Evolutionary conservation across 2,888 invertebrate species (phyloP), one percentile per base, ranked within the genome.

Genomic region (Harpalus rubripes): DNA sequence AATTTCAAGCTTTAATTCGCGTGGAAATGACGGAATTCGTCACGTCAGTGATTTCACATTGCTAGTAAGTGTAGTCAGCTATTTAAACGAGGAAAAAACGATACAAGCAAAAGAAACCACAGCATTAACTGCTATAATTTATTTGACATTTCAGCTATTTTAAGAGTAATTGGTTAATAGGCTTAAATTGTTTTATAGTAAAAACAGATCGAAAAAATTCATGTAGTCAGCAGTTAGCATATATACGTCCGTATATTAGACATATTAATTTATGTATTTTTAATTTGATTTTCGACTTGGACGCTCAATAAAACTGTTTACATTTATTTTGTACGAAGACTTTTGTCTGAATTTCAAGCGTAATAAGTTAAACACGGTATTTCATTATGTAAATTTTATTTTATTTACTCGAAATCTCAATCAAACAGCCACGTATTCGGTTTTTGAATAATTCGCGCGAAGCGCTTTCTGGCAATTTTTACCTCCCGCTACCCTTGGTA

Each of bases 101-200:
- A 52, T 52, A 44, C 10, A 52, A 52, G 44, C 22, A 32, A 1
- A 32, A 32, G 6, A 52, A 52, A 52, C 44, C 44, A 52, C 44
- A 12, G 12, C 44, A 52, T 52, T 52, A 52, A 52, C 10, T 10
- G 44, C 44, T 52, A 52, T 52, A 52, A 52, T 52, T 8, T 52
- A 52, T 52, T 52, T 52, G 44, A 52, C 44, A 52, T 4, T 44
- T 44, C 44, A 52, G 12, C 44, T 7, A 52, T 52, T 52, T 52
- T 52, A 52, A 52, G 5, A 52, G 10, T 52, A 52, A 52, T 52
- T 52, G 44, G 44, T 52, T 52, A 52, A 52, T 52, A 52, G 44
- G 10, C 12, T 52, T 52, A 52, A 52, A 52, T 52, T 52, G 44
- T 52, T 52, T 52, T 52, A 52, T 52, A 52, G 44, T 52, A 52